Conservation (phyloP, 2,888 invertebrate species). For the Ectropis crepuscularia region DNA sequence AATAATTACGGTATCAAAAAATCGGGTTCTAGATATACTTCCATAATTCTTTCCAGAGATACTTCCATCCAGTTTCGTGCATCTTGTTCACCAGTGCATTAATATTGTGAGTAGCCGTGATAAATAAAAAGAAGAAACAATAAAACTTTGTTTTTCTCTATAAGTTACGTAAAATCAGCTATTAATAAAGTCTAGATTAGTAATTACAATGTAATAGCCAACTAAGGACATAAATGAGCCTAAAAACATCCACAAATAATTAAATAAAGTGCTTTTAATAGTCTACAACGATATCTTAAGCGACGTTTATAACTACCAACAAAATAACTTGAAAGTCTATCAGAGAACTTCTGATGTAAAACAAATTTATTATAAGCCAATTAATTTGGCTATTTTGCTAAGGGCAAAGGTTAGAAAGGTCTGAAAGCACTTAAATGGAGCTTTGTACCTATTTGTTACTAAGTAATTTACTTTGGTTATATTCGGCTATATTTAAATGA, state of each 20-base stretch:
- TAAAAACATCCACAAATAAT: slow-evolving; percentile 20
- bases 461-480: background rate
- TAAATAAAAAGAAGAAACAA: too few relatives aligned
- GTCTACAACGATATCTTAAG: slow-evolving; percentile 14
- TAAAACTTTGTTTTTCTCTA: too few relatives aligned
- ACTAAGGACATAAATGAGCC: slow-evolving; percentile 31
- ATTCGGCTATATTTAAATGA: too few relatives aligned
- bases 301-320: slow-evolving; percentile 19
- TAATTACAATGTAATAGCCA: slow-evolving; percentile 12
- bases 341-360: slow-evolving; percentile 14
- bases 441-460: slow-evolving; percentile 4
- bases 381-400: slow-evolving; percentile 16
- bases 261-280: slow-evolving; percentile 23
- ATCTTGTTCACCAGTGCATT: too few relatives aligned
- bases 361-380: slow-evolving; percentile 18
- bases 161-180: background rate
- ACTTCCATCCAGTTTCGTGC: too few relatives aligned
- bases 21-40: too few relatives aligned
- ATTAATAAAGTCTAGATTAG: background rate
- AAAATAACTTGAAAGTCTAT: slow-evolving; percentile 16
- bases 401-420: slow-evolving; percentile 21
- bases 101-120: too few relatives aligned
- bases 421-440: slow-evolving; percentile 11
- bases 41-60: too few relatives aligned
- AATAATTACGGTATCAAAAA: too few relatives aligned